phyloP scores from a whole-genome alignment of 1,140 invertebrate genomes.

The Galleria mellonella region DNA sequence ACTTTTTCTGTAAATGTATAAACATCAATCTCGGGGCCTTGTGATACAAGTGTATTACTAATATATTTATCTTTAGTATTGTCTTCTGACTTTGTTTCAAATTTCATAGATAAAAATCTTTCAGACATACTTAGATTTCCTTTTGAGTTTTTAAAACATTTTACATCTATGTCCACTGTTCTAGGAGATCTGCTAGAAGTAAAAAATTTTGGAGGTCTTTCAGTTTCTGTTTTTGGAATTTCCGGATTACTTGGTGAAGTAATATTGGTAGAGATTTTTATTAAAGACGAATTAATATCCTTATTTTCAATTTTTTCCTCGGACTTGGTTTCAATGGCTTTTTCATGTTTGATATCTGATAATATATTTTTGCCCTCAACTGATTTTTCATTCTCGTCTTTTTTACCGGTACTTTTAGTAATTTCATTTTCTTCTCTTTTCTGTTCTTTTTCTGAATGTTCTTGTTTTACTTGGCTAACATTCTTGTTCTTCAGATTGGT shows the following conservation, averaged over 20 bases:
- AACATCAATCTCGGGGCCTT: conserved; percentile 61
- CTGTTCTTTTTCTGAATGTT: conserved; percentile 7
- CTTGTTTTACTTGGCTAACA: conserved; percentile 8
- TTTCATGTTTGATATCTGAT: not conserved
- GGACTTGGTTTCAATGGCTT: not conserved
- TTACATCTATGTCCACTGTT: conserved; percentile 63
- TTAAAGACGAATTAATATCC: not conserved
- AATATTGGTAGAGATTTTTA: conserved; percentile 8
- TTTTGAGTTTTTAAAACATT: conserved; percentile 65
- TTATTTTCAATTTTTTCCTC: not conserved
- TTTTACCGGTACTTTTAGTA: conserved; percentile 2
- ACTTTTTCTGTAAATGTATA: conserved; percentile 69
- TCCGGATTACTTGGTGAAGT: conserved; percentile 19
- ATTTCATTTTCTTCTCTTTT: not conserved
- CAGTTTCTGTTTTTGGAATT: conserved; percentile 44
- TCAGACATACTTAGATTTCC: conserved; percentile 59
- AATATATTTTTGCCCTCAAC: not conserved
- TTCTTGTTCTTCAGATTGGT: conserved; percentile 36
- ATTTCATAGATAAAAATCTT: conserved; percentile 57
- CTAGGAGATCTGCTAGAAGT: conserved; percentile 57
- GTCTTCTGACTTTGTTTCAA: conserved; percentile 54
- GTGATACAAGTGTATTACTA: conserved; percentile 47
- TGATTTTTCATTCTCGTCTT: not conserved
- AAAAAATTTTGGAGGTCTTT: conserved; percentile 65
- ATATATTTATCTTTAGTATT: conserved; percentile 42